These are phyloP conservation scores for Rynchops niger DNA, from an alignment of 2,113 vertebrate genomes.

Conservation along the genomic window DNA sequence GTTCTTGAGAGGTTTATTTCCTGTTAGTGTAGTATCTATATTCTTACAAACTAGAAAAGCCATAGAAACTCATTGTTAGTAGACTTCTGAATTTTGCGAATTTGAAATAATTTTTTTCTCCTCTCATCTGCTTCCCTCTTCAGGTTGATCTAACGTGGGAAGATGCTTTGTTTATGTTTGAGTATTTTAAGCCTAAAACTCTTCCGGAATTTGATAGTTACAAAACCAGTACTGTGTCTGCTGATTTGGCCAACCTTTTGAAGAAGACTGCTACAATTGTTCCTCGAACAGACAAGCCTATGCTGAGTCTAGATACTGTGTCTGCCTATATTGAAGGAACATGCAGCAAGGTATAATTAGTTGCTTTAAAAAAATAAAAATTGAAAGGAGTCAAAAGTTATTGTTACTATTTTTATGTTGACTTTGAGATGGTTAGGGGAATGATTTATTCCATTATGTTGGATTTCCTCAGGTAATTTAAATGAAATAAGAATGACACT, in stretches of 20 bases:
- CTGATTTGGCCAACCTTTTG: constrained; percentile 94
- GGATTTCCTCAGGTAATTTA: background rate
- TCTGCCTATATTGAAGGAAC: constrained; percentile 91
- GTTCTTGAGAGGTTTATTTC: background rate
- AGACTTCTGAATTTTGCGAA: background rate
- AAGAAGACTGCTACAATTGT: constrained; percentile 88
- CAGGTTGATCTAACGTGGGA: constrained; percentile 94
- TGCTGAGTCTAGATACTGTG: constrained; percentile 87
- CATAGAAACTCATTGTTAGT: background rate
- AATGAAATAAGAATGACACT: background rate
- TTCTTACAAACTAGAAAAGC: background rate
- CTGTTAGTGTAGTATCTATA: background rate
- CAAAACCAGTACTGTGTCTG: constrained; percentile 97
- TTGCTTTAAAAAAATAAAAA: background rate
- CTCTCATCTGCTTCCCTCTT: background rate
- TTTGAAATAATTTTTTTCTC: background rate
- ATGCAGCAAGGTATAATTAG: constrained; percentile 81
- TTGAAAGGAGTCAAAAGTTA: background rate
- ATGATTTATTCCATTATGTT: background rate
- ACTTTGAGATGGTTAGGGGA: background rate
- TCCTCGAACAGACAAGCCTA: constrained; percentile 82
- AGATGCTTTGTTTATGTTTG: constrained; percentile 92
- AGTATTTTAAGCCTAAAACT: constrained; percentile 97
- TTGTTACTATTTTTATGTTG: background rate
- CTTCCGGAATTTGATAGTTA: constrained; percentile 98